These are phyloP conservation scores for Burhinus oedicnemus DNA, from an alignment of 2,113 vertebrate genomes.

Conservation along the genomic window DNA sequence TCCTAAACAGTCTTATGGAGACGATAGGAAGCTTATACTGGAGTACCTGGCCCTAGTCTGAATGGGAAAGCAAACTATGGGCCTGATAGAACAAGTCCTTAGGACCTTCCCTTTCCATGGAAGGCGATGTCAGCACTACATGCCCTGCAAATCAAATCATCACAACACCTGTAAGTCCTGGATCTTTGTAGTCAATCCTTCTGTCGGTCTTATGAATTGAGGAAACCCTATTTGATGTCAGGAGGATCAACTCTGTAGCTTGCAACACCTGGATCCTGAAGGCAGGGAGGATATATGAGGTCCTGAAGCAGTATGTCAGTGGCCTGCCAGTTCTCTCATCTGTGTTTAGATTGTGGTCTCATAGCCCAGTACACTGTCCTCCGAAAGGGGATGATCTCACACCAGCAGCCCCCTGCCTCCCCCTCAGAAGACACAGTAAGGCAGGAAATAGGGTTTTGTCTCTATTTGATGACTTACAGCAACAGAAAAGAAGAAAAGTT, in stretches of 20 bases:
- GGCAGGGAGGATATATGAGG: background rate
- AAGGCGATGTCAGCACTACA: background rate
- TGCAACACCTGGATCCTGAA: background rate
- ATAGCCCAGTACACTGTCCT: background rate
- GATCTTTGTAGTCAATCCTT: background rate
- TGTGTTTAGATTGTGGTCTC: background rate
- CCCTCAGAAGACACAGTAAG: background rate
- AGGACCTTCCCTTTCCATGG: background rate
- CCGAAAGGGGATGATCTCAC: background rate
- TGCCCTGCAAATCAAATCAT: background rate
- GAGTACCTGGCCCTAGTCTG: background rate
- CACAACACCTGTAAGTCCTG: background rate
- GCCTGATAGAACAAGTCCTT: background rate
- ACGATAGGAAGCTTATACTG: background rate
- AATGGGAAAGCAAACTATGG: background rate
- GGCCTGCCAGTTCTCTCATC: background rate
- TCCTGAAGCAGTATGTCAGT: background rate
- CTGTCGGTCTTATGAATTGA: background rate
- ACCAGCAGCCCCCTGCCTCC: background rate
- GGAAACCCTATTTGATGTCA: background rate
- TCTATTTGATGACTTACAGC: background rate
- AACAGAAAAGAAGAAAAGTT: background rate
- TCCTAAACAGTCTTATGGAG: background rate
- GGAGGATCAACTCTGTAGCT: background rate
- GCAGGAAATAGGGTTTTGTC: background rate